These are phyloP conservation scores for Channa striata DNA, from an alignment of 2,797 vertebrate genomes.

Conservation along the genomic window DNA sequence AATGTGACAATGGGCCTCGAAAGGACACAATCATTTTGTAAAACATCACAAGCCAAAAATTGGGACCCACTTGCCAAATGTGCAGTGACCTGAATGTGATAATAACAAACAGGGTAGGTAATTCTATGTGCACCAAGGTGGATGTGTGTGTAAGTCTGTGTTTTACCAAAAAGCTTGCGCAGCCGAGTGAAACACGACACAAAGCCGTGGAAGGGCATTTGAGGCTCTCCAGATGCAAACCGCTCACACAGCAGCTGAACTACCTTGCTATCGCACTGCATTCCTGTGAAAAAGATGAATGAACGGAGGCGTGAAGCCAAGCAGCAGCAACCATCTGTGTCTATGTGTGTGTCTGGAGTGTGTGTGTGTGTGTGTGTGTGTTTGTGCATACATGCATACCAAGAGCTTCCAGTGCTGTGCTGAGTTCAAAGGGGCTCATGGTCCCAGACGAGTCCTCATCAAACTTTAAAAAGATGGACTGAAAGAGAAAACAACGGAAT, in stretches of 20 bases:
- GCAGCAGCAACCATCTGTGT: conserved; percentile 2
- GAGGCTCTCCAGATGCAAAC: conserved; percentile 79
- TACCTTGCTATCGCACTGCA: conserved; percentile 78
- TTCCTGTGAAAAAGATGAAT: conserved; percentile 66
- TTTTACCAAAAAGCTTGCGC: conserved; percentile 82
- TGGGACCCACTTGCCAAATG: too few species aligned
- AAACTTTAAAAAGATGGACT: conserved; percentile 81
- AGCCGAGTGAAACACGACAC: conserved; percentile 82
- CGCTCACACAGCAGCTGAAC: conserved; percentile 80
- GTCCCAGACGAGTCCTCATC: conserved; percentile 84
- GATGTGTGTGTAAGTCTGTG: conserved; percentile 19
- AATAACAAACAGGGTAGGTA: not conserved
- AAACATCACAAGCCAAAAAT: too few species aligned
- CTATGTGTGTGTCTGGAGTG: not conserved
- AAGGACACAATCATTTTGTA: too few species aligned
- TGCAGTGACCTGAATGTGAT: not conserved
- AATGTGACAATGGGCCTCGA: too few species aligned
- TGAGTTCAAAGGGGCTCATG: conserved; percentile 86
- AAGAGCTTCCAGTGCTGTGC: conserved; percentile 74
- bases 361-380: conserved; percentile 8
- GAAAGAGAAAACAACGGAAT: conserved; percentile 28
- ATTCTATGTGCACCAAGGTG: not conserved
- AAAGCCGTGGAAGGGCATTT: conserved; percentile 80
- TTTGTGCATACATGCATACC: conserved; percentile 63
- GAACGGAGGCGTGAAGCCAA: conserved; percentile 18